These are phyloP conservation scores for Chironomus striatipennis DNA, from an alignment of 1,140 invertebrate species.

Conservation along the genomic window DNA sequence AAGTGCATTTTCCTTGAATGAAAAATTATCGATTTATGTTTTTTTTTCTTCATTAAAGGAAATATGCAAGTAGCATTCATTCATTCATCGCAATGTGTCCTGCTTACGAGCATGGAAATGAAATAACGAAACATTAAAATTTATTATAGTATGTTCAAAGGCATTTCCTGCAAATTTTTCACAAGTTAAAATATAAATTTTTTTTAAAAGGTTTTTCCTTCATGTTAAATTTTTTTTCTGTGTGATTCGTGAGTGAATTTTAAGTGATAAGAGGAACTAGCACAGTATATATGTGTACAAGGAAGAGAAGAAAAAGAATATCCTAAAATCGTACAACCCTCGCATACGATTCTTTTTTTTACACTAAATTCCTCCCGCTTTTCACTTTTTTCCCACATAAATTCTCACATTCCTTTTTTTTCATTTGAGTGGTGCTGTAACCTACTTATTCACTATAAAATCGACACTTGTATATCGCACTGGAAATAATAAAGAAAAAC, in stretches of 20 bases:
- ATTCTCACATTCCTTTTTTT: conserved; percentile 4
- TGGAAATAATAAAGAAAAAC: too few relatives aligned
- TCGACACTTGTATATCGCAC: background rate
- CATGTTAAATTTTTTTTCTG: too few relatives aligned
- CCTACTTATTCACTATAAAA: background rate
- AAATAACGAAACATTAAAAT: background rate
- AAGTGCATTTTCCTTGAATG: background rate
- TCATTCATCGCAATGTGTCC: conserved; percentile 6
- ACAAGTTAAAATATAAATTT: too few relatives aligned
- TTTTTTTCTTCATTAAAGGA: background rate
- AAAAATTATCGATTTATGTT: conserved; percentile 9
- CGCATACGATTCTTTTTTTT: background rate
- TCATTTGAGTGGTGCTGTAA: conserved; percentile 7
- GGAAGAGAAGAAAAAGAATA: background rate
- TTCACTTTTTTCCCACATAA: conserved; percentile 7
- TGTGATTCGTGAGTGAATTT: background rate
- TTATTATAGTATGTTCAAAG: background rate
- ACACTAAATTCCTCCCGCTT: background rate
- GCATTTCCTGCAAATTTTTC: background rate
- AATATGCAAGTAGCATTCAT: conserved; percentile 2
- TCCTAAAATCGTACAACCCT: background rate
- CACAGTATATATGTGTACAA: background rate
- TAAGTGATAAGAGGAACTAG: background rate
- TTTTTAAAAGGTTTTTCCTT: too few relatives aligned
- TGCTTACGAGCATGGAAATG: background rate